phyloP scores from a whole-genome alignment of 2,113 vertebrate genomes.

The Pimephales promelas region DNA sequence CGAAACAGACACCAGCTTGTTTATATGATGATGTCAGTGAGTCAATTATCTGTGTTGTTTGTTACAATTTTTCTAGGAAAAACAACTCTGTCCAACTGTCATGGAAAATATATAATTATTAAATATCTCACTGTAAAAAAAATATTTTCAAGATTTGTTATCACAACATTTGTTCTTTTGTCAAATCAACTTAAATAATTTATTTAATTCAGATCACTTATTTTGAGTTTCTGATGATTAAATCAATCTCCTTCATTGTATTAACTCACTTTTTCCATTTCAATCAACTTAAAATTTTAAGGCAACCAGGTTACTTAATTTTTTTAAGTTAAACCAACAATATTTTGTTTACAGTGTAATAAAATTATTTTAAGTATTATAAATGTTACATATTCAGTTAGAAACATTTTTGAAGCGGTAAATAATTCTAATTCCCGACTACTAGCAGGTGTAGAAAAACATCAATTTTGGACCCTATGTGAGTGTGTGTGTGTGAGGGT shows the following conservation, averaged over 20 bases:
- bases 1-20: not conserved
- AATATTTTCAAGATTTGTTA: too few species aligned
- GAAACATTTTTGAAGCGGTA: not conserved
- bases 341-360: too few species aligned
- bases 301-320: too few species aligned
- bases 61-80: not conserved
- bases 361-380: not conserved
- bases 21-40: not conserved
- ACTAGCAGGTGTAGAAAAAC: not conserved
- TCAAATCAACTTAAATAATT: too few species aligned
- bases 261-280: too few species aligned
- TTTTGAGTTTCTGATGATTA: too few species aligned
- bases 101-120: not conserved
- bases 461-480: not conserved
- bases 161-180: too few species aligned
- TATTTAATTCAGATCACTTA: too few species aligned
- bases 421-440: not conserved
- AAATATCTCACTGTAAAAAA: too few species aligned
- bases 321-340: too few species aligned
- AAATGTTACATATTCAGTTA: not conserved
- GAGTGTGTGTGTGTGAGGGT: not conserved
- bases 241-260: too few species aligned
- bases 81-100: not conserved
- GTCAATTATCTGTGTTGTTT: slow-evolving; percentile 2
- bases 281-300: too few species aligned